Base-by-base conservation (phyloP, 1,140 invertebrate genomes). In the Ceratosolen solmsi region DNA sequence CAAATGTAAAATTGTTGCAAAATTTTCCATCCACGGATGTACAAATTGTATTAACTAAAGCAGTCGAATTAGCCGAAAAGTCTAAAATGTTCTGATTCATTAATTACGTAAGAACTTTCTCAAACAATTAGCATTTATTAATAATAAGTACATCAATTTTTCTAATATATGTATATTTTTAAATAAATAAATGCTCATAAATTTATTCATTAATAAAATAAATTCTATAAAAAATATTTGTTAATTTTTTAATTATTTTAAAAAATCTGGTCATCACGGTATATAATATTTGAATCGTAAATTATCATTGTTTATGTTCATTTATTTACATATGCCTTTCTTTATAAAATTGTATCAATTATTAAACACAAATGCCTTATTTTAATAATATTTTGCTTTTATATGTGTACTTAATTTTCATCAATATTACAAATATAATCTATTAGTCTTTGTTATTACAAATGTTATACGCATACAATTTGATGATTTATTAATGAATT, bases 1-100 rank as follows among this genome's bases (percentile, higher is more conserved):
- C 94, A 1, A 98, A 98, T 91, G 96, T 99, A 41, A 99, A 99
- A 93, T 91, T 99, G n/a, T 87, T 92, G 8, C 84, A 94, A 92
- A 96, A 95, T 89, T 96, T 95, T 90, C 95, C 95, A 60, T 93
- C 94, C 15, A 95, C 94, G 88, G 95, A 96, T 89, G 94, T 96
- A 33, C 93, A 94, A 85, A 92, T 94, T 82, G 93, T 95, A 54
- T 88, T 95, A 54, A 92, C 92, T 30, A 95, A 94, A 89, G 94
- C 94, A 56, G 94, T 90, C 20, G 86, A 87, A n/a, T 79, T 92
- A n/a, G 90, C 90, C 54, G 90, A 90, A 56, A 91, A 89, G 84
- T 73, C 68, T 82, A 11, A 63, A 71, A 33, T 76, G 13, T 68
- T 22, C 41, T 41, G 8, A 30, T 36, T 30, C 17, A 30, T 25